phyloP scores from a whole-genome alignment of 2,113 vertebrate genomes.

The Petroica traversi region DNA sequence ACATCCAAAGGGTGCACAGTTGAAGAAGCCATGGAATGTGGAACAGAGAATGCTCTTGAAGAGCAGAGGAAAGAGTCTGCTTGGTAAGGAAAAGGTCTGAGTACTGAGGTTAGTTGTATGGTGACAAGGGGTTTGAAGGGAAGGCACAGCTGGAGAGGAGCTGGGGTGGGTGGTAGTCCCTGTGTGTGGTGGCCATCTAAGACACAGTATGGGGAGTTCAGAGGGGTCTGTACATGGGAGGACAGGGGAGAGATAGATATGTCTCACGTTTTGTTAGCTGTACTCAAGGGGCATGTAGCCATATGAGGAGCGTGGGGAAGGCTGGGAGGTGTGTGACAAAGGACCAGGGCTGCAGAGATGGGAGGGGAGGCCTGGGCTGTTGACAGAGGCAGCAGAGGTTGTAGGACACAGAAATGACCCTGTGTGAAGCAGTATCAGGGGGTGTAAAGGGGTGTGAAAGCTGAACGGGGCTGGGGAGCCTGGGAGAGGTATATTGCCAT shows the following conservation, averaged over 20 bases:
- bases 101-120: neutral
- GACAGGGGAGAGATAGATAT: neutral
- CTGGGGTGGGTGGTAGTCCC: neutral
- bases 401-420: neutral
- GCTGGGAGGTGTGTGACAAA: neutral
- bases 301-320: neutral
- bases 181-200: neutral
- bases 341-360: neutral
- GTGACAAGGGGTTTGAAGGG: neutral
- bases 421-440: neutral
- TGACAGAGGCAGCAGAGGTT: neutral
- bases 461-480: neutral
- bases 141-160: neutral
- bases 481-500: too few species aligned
- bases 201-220: fast-evolving
- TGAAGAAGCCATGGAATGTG: neutral
- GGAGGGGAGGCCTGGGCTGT: too few species aligned
- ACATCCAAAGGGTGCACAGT: neutral
- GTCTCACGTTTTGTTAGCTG: neutral
- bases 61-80: neutral
- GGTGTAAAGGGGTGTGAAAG: neutral
- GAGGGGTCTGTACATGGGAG: neutral
- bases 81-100: neutral
- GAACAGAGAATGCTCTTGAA: neutral
- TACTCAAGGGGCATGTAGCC: fast-evolving